phyloP scores from a whole-genome alignment of 1,140 invertebrate genomes.

The Cotesia glomerata region DNA sequence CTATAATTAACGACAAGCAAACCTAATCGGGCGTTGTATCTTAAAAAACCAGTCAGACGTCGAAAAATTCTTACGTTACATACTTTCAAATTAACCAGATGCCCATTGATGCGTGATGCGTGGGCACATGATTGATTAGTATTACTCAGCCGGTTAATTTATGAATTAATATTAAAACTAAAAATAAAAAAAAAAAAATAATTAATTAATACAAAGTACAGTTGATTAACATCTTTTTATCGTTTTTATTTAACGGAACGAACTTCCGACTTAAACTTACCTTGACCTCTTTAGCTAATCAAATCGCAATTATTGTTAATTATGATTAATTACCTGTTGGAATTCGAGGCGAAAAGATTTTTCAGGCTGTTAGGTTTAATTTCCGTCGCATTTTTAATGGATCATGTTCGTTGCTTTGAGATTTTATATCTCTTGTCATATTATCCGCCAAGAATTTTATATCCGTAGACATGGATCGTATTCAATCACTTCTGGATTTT shows the following conservation, averaged over 20 bases:
- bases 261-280: slow-evolving; percentile 12
- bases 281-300: slow-evolving; percentile 14
- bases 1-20: not conserved
- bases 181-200: no score
- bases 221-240: not conserved
- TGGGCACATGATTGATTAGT: slow-evolving; percentile 1
- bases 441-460: not conserved
- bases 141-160: not conserved
- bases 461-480: not conserved
- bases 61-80: not conserved
- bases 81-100: not conserved
- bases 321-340: not conserved
- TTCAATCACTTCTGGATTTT: not conserved
- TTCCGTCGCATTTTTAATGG: not conserved
- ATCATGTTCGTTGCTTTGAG: not conserved
- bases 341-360: no score
- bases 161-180: no score
- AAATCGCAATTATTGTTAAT: slow-evolving; percentile 1
- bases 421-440: not conserved
- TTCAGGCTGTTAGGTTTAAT: not conserved
- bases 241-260: not conserved
- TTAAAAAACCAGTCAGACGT: not conserved
- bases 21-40: not conserved
- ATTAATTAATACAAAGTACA: no score
- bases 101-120: not conserved